Conservation (phyloP, 2,797 vertebrate species). For the Myotis planiceps region DNA sequence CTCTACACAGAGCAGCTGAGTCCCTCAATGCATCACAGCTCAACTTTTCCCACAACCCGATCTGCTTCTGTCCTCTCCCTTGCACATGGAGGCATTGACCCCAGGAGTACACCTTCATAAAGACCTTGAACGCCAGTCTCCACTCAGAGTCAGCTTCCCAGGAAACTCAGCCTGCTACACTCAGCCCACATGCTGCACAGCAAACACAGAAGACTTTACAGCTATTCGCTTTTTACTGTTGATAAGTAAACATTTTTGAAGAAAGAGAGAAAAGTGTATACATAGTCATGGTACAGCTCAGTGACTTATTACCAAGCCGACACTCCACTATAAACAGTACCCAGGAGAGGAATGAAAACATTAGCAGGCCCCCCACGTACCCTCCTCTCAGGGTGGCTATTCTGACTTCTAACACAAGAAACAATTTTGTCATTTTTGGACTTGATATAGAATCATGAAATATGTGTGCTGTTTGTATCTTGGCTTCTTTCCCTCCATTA, state of each 20-base stretch:
- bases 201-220: background rate
- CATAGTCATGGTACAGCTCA: background rate
- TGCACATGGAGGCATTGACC: accelerated
- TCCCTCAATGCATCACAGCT: background rate
- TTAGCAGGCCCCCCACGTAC: accelerated
- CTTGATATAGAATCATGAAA: background rate
- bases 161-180: background rate
- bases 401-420: background rate
- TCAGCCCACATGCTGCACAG: accelerated
- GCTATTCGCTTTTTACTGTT: background rate
- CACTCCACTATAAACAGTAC: too few species aligned
- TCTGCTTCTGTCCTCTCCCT: background rate
- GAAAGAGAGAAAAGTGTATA: background rate
- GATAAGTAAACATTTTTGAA: background rate
- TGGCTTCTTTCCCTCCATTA: background rate
- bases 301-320: background rate
- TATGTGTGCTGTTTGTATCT: background rate
- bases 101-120: accelerated
- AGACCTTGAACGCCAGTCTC: background rate
- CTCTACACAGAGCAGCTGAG: accelerated
- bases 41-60: background rate
- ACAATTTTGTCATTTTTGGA: background rate
- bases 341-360: background rate
- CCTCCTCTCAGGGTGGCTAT: background rate
- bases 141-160: background rate